phyloP scores from a whole-genome alignment of 2,797 vertebrate species.

The Phrynocephalus vlangalii region DNA sequence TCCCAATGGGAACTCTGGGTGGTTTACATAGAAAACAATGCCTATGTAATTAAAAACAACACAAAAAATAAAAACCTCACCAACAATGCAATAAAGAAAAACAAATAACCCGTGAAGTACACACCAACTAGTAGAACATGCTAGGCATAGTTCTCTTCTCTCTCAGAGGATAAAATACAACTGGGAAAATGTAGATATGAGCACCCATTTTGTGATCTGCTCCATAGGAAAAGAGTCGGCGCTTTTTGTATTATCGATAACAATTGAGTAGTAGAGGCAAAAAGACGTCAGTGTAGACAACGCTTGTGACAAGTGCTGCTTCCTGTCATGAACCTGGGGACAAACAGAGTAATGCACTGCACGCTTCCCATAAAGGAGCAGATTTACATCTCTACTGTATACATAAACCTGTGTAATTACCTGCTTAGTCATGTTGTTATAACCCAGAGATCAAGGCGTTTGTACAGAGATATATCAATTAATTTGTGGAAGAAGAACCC shows the following conservation, averaged over 20 bases:
- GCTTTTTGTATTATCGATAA: background rate
- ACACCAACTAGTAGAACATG: background rate
- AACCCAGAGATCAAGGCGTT: too few species aligned
- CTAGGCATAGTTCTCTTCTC: background rate
- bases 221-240: background rate
- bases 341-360: background rate
- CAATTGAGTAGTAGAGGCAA: background rate
- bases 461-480: background rate
- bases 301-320: background rate
- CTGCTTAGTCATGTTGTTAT: background rate
- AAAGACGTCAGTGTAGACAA: background rate
- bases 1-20: too few species aligned
- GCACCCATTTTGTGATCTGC: background rate
- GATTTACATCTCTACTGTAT: background rate
- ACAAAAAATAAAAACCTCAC: too few species aligned
- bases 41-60: too few species aligned
- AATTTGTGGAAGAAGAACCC: conserved; percentile 1
- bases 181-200: background rate
- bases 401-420: conserved; percentile 1
- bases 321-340: background rate
- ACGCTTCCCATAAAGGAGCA: background rate
- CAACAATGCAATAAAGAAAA: too few species aligned
- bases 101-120: background rate
- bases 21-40: too few species aligned
- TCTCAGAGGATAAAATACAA: background rate